Base-by-base conservation (phyloP, 2,888 invertebrate genomes). In the Melanostoma mellinum region DNA sequence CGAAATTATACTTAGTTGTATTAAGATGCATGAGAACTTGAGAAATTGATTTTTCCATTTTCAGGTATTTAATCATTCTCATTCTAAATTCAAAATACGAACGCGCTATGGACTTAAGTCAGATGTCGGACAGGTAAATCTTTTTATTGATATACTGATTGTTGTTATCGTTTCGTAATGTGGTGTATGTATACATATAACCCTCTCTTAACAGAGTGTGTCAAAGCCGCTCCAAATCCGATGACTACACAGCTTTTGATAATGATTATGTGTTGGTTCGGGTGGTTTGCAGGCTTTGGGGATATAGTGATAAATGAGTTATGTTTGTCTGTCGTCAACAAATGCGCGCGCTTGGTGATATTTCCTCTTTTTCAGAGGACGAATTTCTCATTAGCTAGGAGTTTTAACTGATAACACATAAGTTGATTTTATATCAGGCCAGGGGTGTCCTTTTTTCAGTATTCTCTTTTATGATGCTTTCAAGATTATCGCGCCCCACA, bases 271-370 rank as follows among this genome's bases (percentile, higher is more conserved):
- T 68, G 58, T 84, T 68, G 56, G 38, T 69, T 73, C 55, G 68
- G 42, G 58, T 68, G 56, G 42, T 58, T 72, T 20, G 46, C 36
- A 48, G 44, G 58, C 48, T 73, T 63, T 63, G 30, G 36, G 60
- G 46, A 68, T 68, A 53, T 55, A 63, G 65, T 74, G 58, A 76
- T 79, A 73, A 68, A 60, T 40, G 50, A 69, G 58, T 65, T 76
- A 69, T 68, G 55, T 74, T 50, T 77, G 72, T 55, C 53, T 58
- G 58, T 58, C 55, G 53, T 53, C 72, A 65, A 67, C 75, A 85
- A 86, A 84, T 86, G 85, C 86, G 86, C 86, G 86, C 86, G 86
- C 85, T 86, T 72, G 82, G 56, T 42, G 40, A 74, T 56, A 46
- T 36, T 32, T 58, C 32, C 48, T 53, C 53, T 61, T 74, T 61